Evolutionary conservation across 2,113 vertebrate genomes (phyloP), one percentile per base, ranked within the genome.

Genomic region (Chitala chitala): DNA sequence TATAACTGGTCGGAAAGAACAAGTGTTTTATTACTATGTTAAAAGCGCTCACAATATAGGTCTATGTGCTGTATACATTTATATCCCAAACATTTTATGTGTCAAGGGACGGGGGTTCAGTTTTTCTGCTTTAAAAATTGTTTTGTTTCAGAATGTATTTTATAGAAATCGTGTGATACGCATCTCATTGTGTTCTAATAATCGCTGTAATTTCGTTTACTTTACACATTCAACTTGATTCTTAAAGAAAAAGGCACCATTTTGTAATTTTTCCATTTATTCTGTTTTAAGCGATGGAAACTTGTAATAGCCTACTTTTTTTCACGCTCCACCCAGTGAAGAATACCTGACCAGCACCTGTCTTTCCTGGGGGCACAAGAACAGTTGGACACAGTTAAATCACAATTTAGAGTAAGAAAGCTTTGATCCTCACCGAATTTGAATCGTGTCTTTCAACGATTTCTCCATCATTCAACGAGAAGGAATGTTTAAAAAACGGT

Each of bases 1-100:
- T 79, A 80, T 84, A 88, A 89, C 87, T 74, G 88, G 85, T 84
- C 83, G 84, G 78, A 87, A 86, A 85, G 86, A 84, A 75, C 82
- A 82, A 83, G 40, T 86, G 85, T 88, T 89, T 85, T 88, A 88
- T 87, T 87, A 89, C 86, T 78, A 83, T 81, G 70, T 80, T 26
- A 22, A 54, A n/a, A 53, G 55, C 64, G 53, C 38, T 33, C 64
- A 17, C 38, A 63, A 8, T 38, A 22, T 51, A 42, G n/a, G n/a
- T n/a, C n/a, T n/a, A n/a, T n/a, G n/a, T n/a, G n/a, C n/a, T n/a
- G n/a, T 54, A 2, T 38, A 55, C 29, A 3, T 71, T 72, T 64
- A 50, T 66, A 58, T 72, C 17, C 3, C 20, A 29, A 31, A 17
- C n/a, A n/a, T 29, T 55, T 56, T 68, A 15, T 72, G 36, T 36